Base-by-base conservation (phyloP, 2,888 invertebrate genomes). In the Notodromas monacha region DNA sequence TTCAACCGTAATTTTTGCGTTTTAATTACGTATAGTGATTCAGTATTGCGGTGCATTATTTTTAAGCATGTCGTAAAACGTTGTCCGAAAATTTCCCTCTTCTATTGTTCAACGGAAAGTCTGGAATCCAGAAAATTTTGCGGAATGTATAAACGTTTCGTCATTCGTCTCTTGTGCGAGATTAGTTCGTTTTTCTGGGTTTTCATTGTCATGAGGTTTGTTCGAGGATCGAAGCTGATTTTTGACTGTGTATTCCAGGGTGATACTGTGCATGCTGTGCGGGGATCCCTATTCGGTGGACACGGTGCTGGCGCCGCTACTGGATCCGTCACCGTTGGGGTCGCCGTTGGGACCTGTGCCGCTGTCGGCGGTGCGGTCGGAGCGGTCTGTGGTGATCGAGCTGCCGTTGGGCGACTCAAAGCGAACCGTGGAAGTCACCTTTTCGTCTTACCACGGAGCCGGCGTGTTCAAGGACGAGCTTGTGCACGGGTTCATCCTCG, bases 181-280 rank as follows among this genome's bases (percentile, higher is more conserved):
- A n/a, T n/a, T n/a, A n/a, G n/a, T 21, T 21, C 6, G 21, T 6
- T 21, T 21, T 8, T 21, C 21, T 21, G 21, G 6, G 21, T 21
- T 21, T n/a, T 21, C n/a, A 21, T n/a, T 21, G 21, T 21, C n/a
- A 6, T 21, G 21, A 21, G 6, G 21, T n/a, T 8, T 8, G 21
- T n/a, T 21, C n/a, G n/a, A 21, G 21, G 8, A 21, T 21, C 21
- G n/a, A 21, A 21, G n/a, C 6, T n/a, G n/a, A 8, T 21, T n/a
- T 21, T 6, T 6, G n/a, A 21, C 6, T 31, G 30, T 31, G 10
- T 10, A 3, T 12, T 3, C 13, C 34, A 43, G 79, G 41, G 73
- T 81, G 49, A 72, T 73, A 48, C 72, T 89, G 61, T 84, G 81
- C 50, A 69, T 84, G 65, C 79, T 84, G 51, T 89, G 89, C 51